Evolutionary conservation across 2,888 invertebrate genomes (phyloP), one percentile per base, ranked within the genome.

Genomic region (Pimpla rufipes): DNA sequence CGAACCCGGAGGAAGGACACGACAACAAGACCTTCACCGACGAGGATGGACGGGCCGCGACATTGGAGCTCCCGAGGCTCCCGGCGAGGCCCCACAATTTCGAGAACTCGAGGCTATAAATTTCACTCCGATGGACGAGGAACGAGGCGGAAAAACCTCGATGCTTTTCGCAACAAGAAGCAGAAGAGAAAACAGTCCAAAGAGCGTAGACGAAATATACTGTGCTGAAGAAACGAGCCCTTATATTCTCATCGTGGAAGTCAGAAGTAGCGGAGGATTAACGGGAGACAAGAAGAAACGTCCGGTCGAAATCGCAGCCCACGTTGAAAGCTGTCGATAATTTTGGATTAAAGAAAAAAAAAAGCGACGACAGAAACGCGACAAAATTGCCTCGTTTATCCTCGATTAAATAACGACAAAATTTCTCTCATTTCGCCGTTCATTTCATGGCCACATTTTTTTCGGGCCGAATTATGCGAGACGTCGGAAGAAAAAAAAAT

Each of bases 1-100:
- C 89, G 16, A 87, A 87, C 29, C 76, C 86, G n/a, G 93, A 91
- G 71, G 91, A 92, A 21, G 95, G 94, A 2, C 93, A 94, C 45
- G 95, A 95, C 90, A 95, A 95, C 91, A 92, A 90, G 18, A 95
- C 94, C 0, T 95, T 94, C 89, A 94, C 93, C 6, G 94, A 94
- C 83, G 95, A 95, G 87, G 95, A 95, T 42, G 93, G 93, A 11
- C 90, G 90, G 16, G 66, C 88, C 5, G 84, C 90, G 37, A 89
- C 91, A 11, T 76, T 93, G 45, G 92, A 93, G 81, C 86, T 93
- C 64, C 92, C 93, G 0, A 85, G 92, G 86, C 80, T 93, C 79
- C 88, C 92, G 40, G 86, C 89, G 0, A 88, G 87, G 76, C 87
- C 89, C 3, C 87, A 86, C 21, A 84, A 85, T 64, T 87, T 87